Base-by-base conservation (phyloP, 2,797 vertebrate species). In the Sebastes vulpes region DNA sequence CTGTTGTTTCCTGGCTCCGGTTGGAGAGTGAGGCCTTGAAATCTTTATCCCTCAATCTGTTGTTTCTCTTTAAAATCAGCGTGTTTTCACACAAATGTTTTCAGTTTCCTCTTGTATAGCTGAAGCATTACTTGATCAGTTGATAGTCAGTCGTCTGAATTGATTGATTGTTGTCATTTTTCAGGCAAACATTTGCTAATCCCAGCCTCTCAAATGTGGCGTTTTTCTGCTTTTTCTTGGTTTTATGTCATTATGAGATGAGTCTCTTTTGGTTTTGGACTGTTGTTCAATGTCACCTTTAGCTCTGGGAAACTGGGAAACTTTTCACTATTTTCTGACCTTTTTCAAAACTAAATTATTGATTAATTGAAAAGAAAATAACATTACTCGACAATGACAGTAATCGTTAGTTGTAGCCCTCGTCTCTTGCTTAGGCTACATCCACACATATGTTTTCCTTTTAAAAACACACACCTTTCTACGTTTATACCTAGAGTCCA, bases 1-100 rank as follows among this genome's bases (percentile, higher is more conserved):
- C 73, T 77, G 46, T 74, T 48, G 48, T 72, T 59, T 74, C 53
- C 65, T 46, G 61, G 38, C 70, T 46, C 25, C 0, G 0, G 1
- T 28, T 69, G 23, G 29, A n/a, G 54, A 21, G 12, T 16, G 18
- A 16, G 6, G 38, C 5, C n/a, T 60, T 11, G 72, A 65, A 35
- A 18, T 9, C 20, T 73, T 60, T 58, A 60, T 67, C 58, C 67
- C 64, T 71, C 32, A 68, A 52, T 65, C 60, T 66, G 86, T 56
- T 54, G 9, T 38, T 58, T 65, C n/a, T 35, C n/a, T 54, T 53
- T 26, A 50, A 31, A 31, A 60, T 78, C 46, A 26, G n/a, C 3
- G 16, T 31, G n/a, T 35, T 72, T 67, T 38, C 12, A 42, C 28
- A 20, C 23, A 1, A 12, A 46, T 32, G 6, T 38, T 20, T 18